Evolutionary conservation across 2,888 invertebrate genomes (phyloP).

Genomic region (Mongoloraphidia duomilia): DNA sequence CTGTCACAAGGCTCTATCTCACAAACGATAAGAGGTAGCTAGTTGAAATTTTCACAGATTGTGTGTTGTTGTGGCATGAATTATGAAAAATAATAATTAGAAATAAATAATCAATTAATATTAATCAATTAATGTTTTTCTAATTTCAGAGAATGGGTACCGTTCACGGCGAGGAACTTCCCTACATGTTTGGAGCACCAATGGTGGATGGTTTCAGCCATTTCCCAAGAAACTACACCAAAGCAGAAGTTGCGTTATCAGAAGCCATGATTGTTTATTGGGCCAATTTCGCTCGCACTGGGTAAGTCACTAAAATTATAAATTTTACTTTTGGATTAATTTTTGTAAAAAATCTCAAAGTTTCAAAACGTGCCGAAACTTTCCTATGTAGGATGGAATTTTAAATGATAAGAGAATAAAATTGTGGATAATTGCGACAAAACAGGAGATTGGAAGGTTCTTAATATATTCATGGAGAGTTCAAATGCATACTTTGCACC

Average conservation of each 20-base stretch:
- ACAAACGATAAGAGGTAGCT: no score
- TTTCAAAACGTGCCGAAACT: neutral
- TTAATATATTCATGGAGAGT: conserved; percentile 1
- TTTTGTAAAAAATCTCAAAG: no score
- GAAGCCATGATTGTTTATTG: conserved; percentile 80
- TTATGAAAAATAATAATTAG: no score
- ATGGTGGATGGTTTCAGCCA: conserved; percentile 69
- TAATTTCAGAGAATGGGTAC: conserved; percentile 69
- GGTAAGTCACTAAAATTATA: conserved; percentile 44
- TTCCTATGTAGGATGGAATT: neutral
- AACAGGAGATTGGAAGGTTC: neutral
- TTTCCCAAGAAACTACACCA: conserved; percentile 79
- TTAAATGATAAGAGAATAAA: neutral
- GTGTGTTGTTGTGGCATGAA: no score
- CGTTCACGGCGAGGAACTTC: conserved; percentile 82
- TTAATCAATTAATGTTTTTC: no score
- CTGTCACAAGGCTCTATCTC: no score
- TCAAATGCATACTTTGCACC: neutral
- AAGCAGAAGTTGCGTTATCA: conserved; percentile 69
- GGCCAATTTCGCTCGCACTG: conserved; percentile 76
- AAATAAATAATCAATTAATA: no score
- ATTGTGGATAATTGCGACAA: neutral
- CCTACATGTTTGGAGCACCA: conserved; percentile 84
- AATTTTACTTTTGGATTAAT: no score
- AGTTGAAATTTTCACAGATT: no score